Evolutionary conservation across 2,797 vertebrate species (phyloP), one percentile per base, ranked within the genome.

Genomic region (Dallia pectoralis): DNA sequence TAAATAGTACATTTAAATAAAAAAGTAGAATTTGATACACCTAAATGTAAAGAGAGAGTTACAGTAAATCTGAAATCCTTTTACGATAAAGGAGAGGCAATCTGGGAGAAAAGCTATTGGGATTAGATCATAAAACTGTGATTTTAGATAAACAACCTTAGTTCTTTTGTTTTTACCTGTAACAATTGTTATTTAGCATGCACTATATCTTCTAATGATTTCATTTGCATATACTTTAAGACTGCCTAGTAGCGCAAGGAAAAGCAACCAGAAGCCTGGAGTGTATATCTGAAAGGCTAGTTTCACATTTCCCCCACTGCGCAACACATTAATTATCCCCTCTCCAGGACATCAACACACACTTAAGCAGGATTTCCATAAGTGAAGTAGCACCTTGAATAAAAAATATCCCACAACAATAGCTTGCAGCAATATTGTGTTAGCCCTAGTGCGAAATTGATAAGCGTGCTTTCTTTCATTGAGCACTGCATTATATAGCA

Each of bases 361-460:
- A 84, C 82, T 79, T 56, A 73, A 79, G 80, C 72, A 75, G 84
- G 84, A 86, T 82, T 85, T 83, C 87, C 79, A 72, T 76, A 74
- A 83, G 69, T 84, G 74, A 77, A 79, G 79, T 83, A 76, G 79
- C 89, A 91, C 87, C 90, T 89, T 87, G 89, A 89, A 91, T 89
- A 90, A 92, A 87, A 89, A 92, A 91, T 89, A 89, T 87, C 85
- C 86, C 85, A 77, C 85, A 82, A 90, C 88, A 89, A 91, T 87
- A 91, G 88, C 88, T 86, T 79, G 81, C 82, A 86, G 89, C 90
- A 89, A 87, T 88, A 89, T 90, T 92, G 87, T 89, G 90, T 90
- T 91, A 90, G 89, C 87, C 83, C 79, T 87, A 85, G 86, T 89
- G 89, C 89, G 87, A 89, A 91, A 92, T 91, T 90, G 91, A 92